These are phyloP conservation scores for Graptemys geographica DNA, from an alignment of 2,797 vertebrate species.

Conservation along the genomic window DNA sequence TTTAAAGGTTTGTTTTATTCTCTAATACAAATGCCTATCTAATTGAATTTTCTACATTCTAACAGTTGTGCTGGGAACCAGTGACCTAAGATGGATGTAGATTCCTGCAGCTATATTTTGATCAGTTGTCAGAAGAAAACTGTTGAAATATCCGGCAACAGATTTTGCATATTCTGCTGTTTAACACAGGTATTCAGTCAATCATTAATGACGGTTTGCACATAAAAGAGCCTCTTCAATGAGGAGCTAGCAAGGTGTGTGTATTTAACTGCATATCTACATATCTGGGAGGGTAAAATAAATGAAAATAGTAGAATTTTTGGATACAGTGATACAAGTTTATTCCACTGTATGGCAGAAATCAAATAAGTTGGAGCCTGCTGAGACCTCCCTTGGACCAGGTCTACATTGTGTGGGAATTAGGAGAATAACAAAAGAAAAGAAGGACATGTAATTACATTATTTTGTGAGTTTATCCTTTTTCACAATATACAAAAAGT, in stretches of 20 bases:
- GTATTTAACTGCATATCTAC: neutral
- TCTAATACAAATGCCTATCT: slow-evolving; percentile 55
- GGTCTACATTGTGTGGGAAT: neutral
- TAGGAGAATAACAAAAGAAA: neutral
- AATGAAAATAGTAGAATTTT: neutral
- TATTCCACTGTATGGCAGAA: neutral
- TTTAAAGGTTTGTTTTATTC: slow-evolving; percentile 72
- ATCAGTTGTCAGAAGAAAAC: neutral
- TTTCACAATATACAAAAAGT: neutral
- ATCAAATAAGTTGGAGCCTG: neutral
- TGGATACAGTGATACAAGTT: neutral
- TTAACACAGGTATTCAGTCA: neutral
- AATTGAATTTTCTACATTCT: slow-evolving; percentile 55
- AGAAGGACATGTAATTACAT: neutral
- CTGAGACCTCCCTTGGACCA: neutral
- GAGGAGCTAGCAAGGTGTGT: fast-evolving
- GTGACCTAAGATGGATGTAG: neutral
- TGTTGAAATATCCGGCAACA: neutral
- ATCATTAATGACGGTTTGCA: neutral
- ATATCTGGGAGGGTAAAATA: slow-evolving; percentile 9
- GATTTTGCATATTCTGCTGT: neutral
- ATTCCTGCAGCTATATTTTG: slow-evolving; percentile 4
- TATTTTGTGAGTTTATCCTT: neutral
- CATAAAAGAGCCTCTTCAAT: neutral
- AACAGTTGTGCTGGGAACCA: slow-evolving; percentile 8